These are phyloP conservation scores for Ameiurus melas DNA, from an alignment of 2,113 vertebrate species.

Conservation along the genomic window DNA sequence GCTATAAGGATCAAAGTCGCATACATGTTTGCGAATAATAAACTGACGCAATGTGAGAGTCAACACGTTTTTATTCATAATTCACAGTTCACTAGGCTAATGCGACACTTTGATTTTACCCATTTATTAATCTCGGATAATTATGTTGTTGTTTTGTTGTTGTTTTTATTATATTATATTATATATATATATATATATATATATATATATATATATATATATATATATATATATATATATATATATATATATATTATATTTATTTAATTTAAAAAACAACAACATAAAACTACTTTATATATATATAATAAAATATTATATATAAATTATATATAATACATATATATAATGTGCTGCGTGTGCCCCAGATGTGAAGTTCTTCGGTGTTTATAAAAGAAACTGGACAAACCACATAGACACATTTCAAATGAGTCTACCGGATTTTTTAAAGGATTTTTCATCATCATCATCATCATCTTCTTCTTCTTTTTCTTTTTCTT, in stretches of 20 bases:
- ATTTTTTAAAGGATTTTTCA: neutral
- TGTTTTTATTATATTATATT: no score
- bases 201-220: no score
- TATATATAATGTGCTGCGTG: neutral
- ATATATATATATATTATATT: no score
- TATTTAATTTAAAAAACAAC: no score
- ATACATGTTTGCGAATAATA: neutral
- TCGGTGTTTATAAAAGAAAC: neutral
- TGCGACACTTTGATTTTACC: neutral
- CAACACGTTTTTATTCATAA: neutral
- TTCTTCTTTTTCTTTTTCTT: neutral
- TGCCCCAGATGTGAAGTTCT: neutral
- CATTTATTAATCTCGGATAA: neutral
- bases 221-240: no score
- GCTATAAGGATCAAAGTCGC: neutral
- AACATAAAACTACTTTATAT: no score
- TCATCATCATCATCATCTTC: neutral
- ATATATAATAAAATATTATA: no score
- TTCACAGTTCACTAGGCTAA: neutral
- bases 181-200: no score
- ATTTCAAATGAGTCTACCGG: neutral
- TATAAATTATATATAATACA: no score
- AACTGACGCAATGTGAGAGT: neutral
- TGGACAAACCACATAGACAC: neutral
- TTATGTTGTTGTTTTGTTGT: no score